Base-by-base conservation (phyloP, 2,113 vertebrate species). In the Bos indicus region DNA sequence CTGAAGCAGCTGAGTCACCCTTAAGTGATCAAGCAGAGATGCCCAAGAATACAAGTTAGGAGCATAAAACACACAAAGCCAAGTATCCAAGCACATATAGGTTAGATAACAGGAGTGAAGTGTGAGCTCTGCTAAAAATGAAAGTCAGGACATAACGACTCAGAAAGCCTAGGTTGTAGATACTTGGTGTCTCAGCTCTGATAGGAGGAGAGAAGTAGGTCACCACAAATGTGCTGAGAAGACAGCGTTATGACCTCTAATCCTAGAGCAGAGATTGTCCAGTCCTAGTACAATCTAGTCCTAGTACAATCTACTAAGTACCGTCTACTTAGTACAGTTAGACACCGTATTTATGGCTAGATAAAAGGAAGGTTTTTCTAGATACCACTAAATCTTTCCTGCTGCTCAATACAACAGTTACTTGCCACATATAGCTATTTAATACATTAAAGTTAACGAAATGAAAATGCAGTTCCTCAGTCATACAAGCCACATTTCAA, bases 361-460 rank as follows among this genome's bases (percentile, higher is more conserved):
- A 52, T 67, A 78, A 96, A 87, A 57, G 23, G 52, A 48, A 82
- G 89, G 6, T 17, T 87, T 80, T 95, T 92, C 43, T 91, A 93
- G 25, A 62, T 83, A 84, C 52, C 16, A 74, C 3, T 94, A 85
- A 87, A 88, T 95, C 52, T 93, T 21, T 74, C 36, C 21, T 96
- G 40, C 48, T 96, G 26, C 33, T 36, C 56, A 83, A 2, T 82
- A 77, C 6, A 62, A 71, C 88, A 94, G 13, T 89, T 52, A 90
- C 21, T 81, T 36, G 11, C 14, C 43, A 48, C 28, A 78, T 93
- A 16, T 82, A 23, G 21, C 90, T 86, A 48, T 81, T 94, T 91
- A 86, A 91, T 82, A 90, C 85, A 81, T 94, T 87, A 64, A 95
- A 96, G 94, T 54, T 51, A 60, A 82, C 8, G 8, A 93, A 94